A percentile compares a stretch with the other conserved stretches of the same genome.
Evolutionary conservation across 2,888 invertebrate species (phyloP).

Genomic region (Synergus gifuensis): DNA sequence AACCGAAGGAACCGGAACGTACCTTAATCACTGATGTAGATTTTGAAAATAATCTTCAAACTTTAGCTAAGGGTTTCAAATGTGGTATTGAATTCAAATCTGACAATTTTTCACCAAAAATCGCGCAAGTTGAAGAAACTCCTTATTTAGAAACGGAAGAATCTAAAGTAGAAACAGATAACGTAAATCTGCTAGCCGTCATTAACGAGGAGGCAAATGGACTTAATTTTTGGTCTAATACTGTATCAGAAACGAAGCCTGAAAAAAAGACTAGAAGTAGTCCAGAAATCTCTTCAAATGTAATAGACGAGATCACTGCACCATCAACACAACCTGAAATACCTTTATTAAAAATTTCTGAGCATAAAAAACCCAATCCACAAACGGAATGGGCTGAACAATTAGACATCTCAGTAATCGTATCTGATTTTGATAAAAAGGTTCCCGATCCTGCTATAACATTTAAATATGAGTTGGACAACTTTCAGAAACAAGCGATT

Average conservation of each 20-base stretch:
- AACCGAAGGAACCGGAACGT: slow-evolving; percentile 77
- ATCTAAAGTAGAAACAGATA: slow-evolving; percentile 70
- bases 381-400: slow-evolving; percentile 93
- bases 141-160: slow-evolving; percentile 31
- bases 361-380: slow-evolving; percentile 77
- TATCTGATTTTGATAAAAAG: slow-evolving; percentile 88
- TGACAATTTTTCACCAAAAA: slow-evolving; percentile 71
- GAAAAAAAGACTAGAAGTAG: slow-evolving; percentile 54
- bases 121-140: slow-evolving; percentile 46
- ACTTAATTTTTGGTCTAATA: slow-evolving; percentile 76
- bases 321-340: slow-evolving; percentile 72
- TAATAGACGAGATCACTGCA: slow-evolving; percentile 70
- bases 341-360: slow-evolving; percentile 85
- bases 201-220: slow-evolving; percentile 82
- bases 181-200: slow-evolving; percentile 81
- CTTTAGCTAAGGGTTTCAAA: slow-evolving; percentile 69
- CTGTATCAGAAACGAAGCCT: slow-evolving; percentile 42
- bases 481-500: slow-evolving; percentile 98
- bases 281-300: slow-evolving; percentile 56
- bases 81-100: slow-evolving; percentile 69
- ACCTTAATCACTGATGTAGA: slow-evolving; percentile 61
- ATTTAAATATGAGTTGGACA: slow-evolving; percentile 95
- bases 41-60: slow-evolving; percentile 72
- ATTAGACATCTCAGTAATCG: slow-evolving; percentile 89
- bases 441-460: slow-evolving; percentile 91